Evolutionary conservation across 2,113 vertebrate genomes (phyloP).

Genomic region (Anas platyrhynchos): DNA sequence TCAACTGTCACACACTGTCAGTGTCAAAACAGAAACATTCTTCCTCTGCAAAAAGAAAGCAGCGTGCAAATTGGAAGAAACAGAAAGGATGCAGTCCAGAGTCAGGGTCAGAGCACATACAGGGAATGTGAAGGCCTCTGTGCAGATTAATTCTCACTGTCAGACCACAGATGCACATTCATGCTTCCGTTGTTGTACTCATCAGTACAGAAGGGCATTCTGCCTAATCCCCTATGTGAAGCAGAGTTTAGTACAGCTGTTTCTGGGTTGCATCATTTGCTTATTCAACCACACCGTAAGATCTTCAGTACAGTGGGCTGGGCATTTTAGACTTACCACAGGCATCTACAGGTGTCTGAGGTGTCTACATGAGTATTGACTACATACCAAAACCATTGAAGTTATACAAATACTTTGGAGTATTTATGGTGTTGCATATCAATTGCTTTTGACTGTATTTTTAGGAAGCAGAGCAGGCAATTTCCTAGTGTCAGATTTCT

Average conservation of each 20-base stretch:
- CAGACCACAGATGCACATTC: not conserved
- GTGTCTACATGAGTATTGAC: not conserved
- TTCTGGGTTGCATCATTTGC: not conserved
- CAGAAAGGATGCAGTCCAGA: not conserved
- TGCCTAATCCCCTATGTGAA: not conserved
- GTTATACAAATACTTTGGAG: not conserved
- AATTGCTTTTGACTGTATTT: not conserved
- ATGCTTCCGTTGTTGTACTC: accelerated
- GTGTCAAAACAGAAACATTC: not conserved
- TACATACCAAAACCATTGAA: not conserved
- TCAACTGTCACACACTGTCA: not conserved
- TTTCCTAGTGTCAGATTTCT: not conserved
- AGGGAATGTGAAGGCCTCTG: not conserved
- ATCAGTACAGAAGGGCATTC: not conserved
- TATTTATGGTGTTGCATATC: not conserved
- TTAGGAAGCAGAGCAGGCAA: accelerated
- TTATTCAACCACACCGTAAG: not conserved
- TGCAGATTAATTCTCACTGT: not conserved
- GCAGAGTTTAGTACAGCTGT: not conserved
- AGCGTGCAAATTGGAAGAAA: not conserved
- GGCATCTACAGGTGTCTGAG: not conserved
- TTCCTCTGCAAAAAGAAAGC: accelerated
- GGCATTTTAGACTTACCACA: not conserved
- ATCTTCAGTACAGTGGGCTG: not conserved
- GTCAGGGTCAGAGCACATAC: not conserved